These are phyloP conservation scores for Hippocampus barbouri DNA, from an alignment of 2,113 vertebrate genomes.

Conservation along the genomic window DNA sequence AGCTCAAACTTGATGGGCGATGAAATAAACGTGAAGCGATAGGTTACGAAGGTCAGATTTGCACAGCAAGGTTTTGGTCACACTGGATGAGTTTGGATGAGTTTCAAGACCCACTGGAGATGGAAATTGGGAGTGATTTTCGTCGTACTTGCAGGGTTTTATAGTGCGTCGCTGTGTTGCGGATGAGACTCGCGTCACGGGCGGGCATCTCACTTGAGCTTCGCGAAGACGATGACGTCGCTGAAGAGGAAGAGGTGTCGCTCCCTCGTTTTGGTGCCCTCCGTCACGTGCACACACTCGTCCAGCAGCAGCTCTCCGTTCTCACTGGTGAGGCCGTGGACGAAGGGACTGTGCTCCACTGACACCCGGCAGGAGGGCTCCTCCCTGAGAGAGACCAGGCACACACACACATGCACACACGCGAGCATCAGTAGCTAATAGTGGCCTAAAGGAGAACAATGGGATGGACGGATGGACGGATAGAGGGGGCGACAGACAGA, in stretches of 20 bases:
- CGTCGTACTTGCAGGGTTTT: too few species aligned
- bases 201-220: constrained; percentile 62
- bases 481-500: too few species aligned
- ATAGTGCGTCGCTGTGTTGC: neutral
- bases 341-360: constrained; percentile 70
- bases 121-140: too few species aligned
- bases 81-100: too few species aligned
- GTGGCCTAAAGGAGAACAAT: too few species aligned
- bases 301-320: constrained; percentile 67
- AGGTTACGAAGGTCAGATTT: neutral
- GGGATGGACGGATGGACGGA: too few species aligned
- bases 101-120: too few species aligned
- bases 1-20: neutral
- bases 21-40: too few species aligned
- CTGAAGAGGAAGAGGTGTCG: constrained; percentile 72
- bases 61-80: too few species aligned
- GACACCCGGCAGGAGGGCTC: constrained; percentile 50
- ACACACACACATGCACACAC: neutral
- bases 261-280: constrained; percentile 61
- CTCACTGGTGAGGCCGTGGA: constrained; percentile 64
- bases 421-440: too few species aligned
- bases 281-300: constrained; percentile 60
- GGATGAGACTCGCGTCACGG: too few species aligned
- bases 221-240: constrained; percentile 65
- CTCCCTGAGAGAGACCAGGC: constrained; percentile 56